phyloP scores from a whole-genome alignment of 1,140 invertebrate species.

The Meloidogyne hapla region DNA sequence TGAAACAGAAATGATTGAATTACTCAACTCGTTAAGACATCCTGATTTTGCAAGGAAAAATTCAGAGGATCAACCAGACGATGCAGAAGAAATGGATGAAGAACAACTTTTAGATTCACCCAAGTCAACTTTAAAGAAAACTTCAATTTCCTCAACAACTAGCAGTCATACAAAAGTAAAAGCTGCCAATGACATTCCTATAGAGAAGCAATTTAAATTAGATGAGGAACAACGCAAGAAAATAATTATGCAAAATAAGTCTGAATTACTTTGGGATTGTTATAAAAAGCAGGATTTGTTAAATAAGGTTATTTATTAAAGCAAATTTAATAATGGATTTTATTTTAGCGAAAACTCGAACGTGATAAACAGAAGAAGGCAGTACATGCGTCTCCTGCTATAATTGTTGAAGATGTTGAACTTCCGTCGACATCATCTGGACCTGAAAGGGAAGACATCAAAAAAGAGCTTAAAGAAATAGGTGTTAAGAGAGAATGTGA shows the following conservation, averaged over 20 bases:
- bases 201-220: conserved; percentile 8
- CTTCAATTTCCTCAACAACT: neutral
- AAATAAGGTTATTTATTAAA: conserved; percentile 38
- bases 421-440: conserved; percentile 6
- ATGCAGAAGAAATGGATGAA: conserved; percentile 45
- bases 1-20: conserved; percentile 26
- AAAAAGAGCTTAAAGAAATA: conserved; percentile 15
- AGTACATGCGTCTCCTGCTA: neutral
- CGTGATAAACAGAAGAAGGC: conserved; percentile 33
- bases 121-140: neutral
- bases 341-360: conserved; percentile 28
- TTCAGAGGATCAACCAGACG: conserved; percentile 27
- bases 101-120: conserved; percentile 36
- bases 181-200: neutral
- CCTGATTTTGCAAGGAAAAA: conserved; percentile 36
- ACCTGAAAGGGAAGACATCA: conserved; percentile 8
- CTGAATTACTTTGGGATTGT: conserved; percentile 32
- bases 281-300: conserved; percentile 29
- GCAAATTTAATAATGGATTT: too few relatives aligned
- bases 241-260: conserved; percentile 33
- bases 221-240: conserved; percentile 31
- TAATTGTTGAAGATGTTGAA: conserved; percentile 4
- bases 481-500: conserved; percentile 6
- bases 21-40: conserved; percentile 34
- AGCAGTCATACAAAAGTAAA: neutral